phyloP scores from a whole-genome alignment of 2,797 vertebrate genomes.

The Acanthurus leucopareius region DNA sequence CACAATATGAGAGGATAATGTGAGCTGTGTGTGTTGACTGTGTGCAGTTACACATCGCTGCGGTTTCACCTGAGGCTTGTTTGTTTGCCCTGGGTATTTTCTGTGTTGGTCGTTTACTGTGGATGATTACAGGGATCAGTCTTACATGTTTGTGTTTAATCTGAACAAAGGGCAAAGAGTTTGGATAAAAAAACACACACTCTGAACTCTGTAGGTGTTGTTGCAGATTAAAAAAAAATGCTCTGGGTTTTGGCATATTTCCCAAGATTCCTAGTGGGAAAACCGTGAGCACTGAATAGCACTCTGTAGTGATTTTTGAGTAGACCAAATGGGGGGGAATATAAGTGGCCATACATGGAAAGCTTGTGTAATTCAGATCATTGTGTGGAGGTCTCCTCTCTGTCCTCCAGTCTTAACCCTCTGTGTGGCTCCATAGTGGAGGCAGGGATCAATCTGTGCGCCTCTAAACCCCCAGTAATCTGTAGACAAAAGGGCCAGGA shows the following conservation, averaged over 20 bases:
- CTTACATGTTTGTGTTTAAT: constrained; percentile 46
- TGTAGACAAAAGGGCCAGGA: constrained; percentile 70
- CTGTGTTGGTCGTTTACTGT: constrained; percentile 1
- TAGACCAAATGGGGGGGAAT: constrained; percentile 53
- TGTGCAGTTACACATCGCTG: constrained; percentile 38
- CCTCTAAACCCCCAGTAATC: constrained; percentile 79
- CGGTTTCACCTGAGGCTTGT: constrained; percentile 63
- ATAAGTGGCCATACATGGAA: constrained; percentile 71
- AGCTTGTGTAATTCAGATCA: constrained; percentile 74
- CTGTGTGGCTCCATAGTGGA: constrained; percentile 74
- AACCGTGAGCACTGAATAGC: constrained; percentile 56
- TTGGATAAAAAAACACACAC: constrained; percentile 7
- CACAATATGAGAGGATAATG: constrained; percentile 47
- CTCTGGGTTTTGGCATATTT: constrained; percentile 45
- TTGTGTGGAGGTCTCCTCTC: constrained; percentile 74
- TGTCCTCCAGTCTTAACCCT: constrained; percentile 72
- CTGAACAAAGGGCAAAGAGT: constrained; percentile 46
- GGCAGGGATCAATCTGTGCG: constrained; percentile 62
- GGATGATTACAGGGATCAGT: constrained; percentile 26
- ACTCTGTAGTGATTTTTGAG: constrained; percentile 62
- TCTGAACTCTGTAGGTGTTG: constrained; percentile 31
- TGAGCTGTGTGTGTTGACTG: constrained; percentile 42
- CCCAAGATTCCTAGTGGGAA: constrained; percentile 72
- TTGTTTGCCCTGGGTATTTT: constrained; percentile 46
- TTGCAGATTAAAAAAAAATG: constrained; percentile 24